These are phyloP conservation scores for Acleris cristana DNA, from an alignment of 2,888 invertebrate species.

Conservation along the genomic window DNA sequence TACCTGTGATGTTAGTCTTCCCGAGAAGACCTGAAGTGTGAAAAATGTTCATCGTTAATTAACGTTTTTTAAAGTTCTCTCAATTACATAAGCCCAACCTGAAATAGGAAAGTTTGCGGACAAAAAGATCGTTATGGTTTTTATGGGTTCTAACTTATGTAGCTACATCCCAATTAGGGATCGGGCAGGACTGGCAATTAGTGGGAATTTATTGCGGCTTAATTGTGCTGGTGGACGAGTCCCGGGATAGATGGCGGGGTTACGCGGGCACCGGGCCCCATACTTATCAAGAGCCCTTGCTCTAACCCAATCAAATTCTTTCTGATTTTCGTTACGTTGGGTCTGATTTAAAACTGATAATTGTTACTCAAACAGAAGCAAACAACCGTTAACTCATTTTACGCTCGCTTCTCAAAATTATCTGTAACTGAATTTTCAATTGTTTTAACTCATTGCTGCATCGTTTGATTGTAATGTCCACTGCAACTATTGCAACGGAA, in stretches of 20 bases:
- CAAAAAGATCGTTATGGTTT: conserved; percentile 70
- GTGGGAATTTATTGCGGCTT: conserved; percentile 60
- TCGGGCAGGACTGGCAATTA: conserved; percentile 64
- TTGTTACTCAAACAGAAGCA: too few relatives aligned
- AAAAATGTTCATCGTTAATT: conserved; percentile 83
- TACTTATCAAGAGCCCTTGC: conserved; percentile 40
- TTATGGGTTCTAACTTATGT: conserved; percentile 50
- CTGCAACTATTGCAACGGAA: neutral
- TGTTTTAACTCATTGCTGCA: neutral
- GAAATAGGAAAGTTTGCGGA: conserved; percentile 81
- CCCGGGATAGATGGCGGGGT: conserved; percentile 48
- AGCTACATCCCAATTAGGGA: conserved; percentile 64
- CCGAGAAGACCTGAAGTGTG: conserved; percentile 85
- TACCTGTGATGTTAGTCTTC: conserved; percentile 85
- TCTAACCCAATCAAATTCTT: conserved; percentile 9
- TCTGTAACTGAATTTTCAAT: too few relatives aligned
- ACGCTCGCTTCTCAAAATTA: too few relatives aligned
- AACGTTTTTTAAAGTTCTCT: conserved; percentile 65
- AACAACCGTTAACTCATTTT: too few relatives aligned
- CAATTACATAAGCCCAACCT: conserved; percentile 75
- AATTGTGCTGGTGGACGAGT: conserved; percentile 58
- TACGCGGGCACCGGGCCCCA: conserved; percentile 52
- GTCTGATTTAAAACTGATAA: neutral
- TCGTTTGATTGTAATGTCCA: neutral
- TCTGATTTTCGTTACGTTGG: neutral